Conservation (phyloP, 1,140 invertebrate species). For the Lepidurus apus region DNA sequence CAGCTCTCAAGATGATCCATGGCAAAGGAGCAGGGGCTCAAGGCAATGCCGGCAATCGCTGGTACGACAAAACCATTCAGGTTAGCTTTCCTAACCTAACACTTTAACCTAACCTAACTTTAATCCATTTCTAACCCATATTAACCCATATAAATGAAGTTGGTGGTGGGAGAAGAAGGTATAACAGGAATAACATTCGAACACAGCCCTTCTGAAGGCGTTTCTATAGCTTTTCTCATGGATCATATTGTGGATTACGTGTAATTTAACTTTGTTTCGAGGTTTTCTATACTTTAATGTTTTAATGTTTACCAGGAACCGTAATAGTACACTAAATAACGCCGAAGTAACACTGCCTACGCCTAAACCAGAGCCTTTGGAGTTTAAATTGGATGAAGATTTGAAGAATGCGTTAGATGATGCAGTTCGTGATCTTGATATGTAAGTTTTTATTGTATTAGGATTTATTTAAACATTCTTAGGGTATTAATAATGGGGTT, state of each 20-base stretch:
- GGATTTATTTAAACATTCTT: background rate
- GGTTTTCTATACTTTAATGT: constrained; percentile 65
- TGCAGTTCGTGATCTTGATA: constrained; percentile 41
- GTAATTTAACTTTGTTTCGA: constrained; percentile 48
- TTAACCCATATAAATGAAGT: constrained; percentile 52
- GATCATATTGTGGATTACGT: constrained; percentile 69
- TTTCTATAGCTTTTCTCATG: constrained; percentile 74
- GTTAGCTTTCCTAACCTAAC: constrained; percentile 44
- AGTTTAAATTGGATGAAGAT: constrained; percentile 37
- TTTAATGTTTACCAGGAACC: constrained; percentile 52
- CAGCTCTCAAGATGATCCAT: constrained; percentile 62
- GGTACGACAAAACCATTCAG: constrained; percentile 83
- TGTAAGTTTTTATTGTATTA: constrained; percentile 38
- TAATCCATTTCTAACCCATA: background rate
- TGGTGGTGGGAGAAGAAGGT: constrained; percentile 75
- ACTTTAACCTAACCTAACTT: background rate
- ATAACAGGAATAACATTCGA: constrained; percentile 85
- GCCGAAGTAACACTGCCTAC: constrained; percentile 28
- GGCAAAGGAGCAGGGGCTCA: constrained; percentile 55
- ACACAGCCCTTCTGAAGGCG: constrained; percentile 87
- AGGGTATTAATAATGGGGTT: background rate
- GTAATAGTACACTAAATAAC: background rate
- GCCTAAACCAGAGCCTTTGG: constrained; percentile 36
- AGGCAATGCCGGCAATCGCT: constrained; percentile 69
- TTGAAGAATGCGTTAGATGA: constrained; percentile 39